Base-by-base conservation (phyloP, 2,888 invertebrate species). In the Spilarctia lutea region DNA sequence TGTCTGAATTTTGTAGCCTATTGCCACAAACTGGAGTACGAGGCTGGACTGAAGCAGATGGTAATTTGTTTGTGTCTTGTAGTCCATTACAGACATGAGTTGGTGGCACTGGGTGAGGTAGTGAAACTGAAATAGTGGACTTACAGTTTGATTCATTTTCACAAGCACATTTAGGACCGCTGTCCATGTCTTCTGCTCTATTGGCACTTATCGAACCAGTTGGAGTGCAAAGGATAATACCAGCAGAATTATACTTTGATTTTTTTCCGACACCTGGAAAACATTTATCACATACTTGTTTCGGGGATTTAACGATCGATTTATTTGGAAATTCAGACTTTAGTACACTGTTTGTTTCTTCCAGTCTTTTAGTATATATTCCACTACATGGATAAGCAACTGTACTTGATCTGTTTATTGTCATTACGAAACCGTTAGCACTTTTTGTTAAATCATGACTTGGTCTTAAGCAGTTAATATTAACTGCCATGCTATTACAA, bases 131-230 rank as follows among this genome's bases (percentile, higher is more conserved):
- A n/a, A 4, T 24, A 68, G 33, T 20, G 33, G 30, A 4, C 11
- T 68, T 52, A 35, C 27, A 18, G 16, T 7, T n/a, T 4, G 52
- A 30, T 45, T 52, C 16, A 8, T 18, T 56, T 11, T 6, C 20
- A 52, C 63, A 71, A 6, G 30, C 45, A 63, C 52, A 65, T 42
- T 71, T 71, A 27, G 70, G 56, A 1, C 60, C 70, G 20, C 60
- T 60, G 16, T 60, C 56, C 18, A 30, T 27, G 7, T 71, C 63
- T 63, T 63, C 2, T 30, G 24, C 24, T 30, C 30, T 71, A 1
- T 42, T 52, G 8, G 7, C 33, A 30, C n/a, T 39, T 16, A 18
- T 18, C 20, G 27, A n/a, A n/a, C 27, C 16, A 39, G 27, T 39
- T 35, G 56, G 35, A n/a, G 3, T 39, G 16, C 39, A 56, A 27